Percentiles rank a stretch among this genome's conserved stretches.
Evolutionary conservation across 92 coral and sea anemone species (phyloP).

Genomic region (Desmophyllum pertusum): DNA sequence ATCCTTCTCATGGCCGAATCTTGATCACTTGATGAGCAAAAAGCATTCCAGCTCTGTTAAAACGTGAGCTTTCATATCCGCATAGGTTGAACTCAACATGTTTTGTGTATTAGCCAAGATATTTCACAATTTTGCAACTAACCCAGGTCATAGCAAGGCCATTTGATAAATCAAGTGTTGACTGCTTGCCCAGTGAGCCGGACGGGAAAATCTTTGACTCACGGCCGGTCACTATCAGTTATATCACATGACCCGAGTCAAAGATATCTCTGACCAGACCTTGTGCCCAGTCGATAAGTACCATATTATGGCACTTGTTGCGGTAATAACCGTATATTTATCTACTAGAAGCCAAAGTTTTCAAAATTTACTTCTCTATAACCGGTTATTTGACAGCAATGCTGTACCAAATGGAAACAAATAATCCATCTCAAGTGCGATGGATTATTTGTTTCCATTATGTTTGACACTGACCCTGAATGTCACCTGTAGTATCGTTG

Average conservation of each 20-base stretch:
- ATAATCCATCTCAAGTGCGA: neutral
- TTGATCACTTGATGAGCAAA: neutral
- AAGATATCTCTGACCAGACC: neutral
- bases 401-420: too few species aligned
- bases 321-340: neutral
- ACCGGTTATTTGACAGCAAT: neutral
- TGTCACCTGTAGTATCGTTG: slow-evolving; percentile 1
- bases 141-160: neutral
- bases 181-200: neutral
- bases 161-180: neutral
- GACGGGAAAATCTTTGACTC: slow-evolving; percentile 3
- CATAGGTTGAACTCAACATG: neutral
- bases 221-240: neutral
- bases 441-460: neutral
- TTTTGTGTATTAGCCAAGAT: neutral
- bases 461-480: slow-evolving; percentile 3
- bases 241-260: neutral
- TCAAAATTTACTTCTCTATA: neutral
- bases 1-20: neutral
- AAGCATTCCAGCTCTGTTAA: neutral
- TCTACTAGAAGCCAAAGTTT: neutral
- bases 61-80: neutral
- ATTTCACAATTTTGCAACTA: neutral
- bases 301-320: neutral
- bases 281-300: neutral